phyloP scores from a whole-genome alignment of 2,113 vertebrate species.

The Labrus mixtus region DNA sequence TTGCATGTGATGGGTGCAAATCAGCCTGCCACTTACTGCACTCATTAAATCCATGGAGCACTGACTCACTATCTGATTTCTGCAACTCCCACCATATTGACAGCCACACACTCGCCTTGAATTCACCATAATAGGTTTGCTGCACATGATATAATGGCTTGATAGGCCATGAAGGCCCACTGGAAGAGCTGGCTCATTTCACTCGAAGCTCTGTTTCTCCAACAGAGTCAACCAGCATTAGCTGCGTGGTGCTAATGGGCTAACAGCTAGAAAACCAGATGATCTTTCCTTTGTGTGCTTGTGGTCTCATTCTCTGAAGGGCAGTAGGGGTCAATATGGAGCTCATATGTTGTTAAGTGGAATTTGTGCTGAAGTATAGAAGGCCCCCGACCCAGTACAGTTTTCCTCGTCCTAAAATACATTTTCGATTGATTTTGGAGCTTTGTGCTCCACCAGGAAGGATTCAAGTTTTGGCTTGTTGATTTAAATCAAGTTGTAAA shows the following conservation, averaged over 20 bases:
- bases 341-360: not conserved
- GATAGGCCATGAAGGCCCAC: slow-evolving; percentile 41
- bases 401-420: too few species aligned
- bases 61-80: slow-evolving; percentile 44
- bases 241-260: slow-evolving; percentile 26
- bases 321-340: not conserved
- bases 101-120: slow-evolving; percentile 40
- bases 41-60: slow-evolving; percentile 39
- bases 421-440: not conserved
- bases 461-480: not conserved
- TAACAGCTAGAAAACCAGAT: slow-evolving; percentile 20
- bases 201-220: slow-evolving; percentile 36
- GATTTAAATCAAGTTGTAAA: not conserved
- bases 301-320: not conserved
- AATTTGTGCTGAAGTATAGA: too few species aligned
- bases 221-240: slow-evolving; percentile 35
- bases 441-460: not conserved
- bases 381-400: not conserved
- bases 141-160: slow-evolving; percentile 44
- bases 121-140: slow-evolving; percentile 45
- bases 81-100: slow-evolving; percentile 39
- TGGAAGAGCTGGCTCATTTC: slow-evolving; percentile 34
- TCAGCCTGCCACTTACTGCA: slow-evolving; percentile 56
- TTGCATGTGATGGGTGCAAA: slow-evolving; percentile 56
- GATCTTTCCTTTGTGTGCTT: not conserved